These are phyloP conservation scores for Parus major DNA, from an alignment of 2,113 vertebrate genomes.

Conservation along the genomic window DNA sequence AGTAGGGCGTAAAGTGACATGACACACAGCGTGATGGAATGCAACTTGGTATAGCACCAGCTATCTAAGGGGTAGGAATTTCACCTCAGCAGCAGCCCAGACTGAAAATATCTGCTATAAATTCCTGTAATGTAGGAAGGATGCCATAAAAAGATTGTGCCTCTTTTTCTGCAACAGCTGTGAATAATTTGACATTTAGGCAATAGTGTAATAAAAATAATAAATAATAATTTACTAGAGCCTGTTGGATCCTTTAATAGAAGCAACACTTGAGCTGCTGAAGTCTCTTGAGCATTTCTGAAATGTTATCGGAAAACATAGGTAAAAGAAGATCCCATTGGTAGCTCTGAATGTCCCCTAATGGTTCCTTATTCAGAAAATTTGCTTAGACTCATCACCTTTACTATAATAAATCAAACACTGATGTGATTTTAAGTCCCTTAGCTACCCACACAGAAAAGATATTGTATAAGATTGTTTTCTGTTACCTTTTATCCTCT, in stretches of 20 bases:
- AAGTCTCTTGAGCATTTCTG: slow-evolving; percentile 29
- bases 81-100: not conserved
- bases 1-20: accelerated
- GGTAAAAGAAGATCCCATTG: slow-evolving; percentile 17
- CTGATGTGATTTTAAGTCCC: slow-evolving; percentile 49
- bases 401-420: slow-evolving; percentile 48
- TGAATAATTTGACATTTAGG: slow-evolving; percentile 64
- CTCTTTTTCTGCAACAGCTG: slow-evolving; percentile 4
- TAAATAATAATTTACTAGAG: slow-evolving; percentile 46
- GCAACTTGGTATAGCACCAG: not conserved
- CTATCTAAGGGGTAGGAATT: not conserved
- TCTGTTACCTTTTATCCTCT: not conserved
- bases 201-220: slow-evolving; percentile 50
- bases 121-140: not conserved
- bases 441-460: slow-evolving; percentile 38
- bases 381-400: slow-evolving; percentile 46
- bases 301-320: slow-evolving; percentile 35
- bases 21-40: not conserved
- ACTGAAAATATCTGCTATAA: slow-evolving; percentile 13
- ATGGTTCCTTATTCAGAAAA: slow-evolving; percentile 37
- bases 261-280: not conserved
- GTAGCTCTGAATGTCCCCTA: slow-evolving; percentile 34
- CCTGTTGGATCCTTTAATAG: slow-evolving; percentile 32
- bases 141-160: not conserved
- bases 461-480: slow-evolving; percentile 8